Conservation (phyloP, 2,888 invertebrate species). For the Lysandra coridon region DNA sequence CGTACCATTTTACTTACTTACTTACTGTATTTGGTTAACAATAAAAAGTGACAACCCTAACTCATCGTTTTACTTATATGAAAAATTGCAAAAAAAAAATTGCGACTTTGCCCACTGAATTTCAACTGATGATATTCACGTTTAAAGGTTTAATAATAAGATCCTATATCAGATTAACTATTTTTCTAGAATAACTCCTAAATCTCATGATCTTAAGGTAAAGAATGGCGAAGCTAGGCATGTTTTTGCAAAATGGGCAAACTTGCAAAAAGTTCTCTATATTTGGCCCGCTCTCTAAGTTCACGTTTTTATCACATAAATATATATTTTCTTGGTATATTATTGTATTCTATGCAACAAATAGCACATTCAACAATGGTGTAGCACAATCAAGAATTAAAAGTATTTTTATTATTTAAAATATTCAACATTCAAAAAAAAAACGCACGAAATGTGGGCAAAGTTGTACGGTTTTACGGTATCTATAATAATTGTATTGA, state of each 20-base stretch:
- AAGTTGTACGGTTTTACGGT: no score
- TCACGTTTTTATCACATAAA: no score
- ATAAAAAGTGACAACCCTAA: background rate
- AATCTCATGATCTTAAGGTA: background rate
- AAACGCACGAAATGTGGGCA: no score
- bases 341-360: no score
- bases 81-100: background rate
- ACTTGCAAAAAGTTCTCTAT: background rate
- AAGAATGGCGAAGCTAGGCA: background rate
- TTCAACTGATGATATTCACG: background rate
- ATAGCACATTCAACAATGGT: no score
- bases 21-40: background rate
- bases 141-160: background rate
- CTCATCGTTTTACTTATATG: background rate
- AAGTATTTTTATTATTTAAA: no score
- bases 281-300: no score
- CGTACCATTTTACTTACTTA: background rate
- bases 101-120: background rate
- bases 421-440: no score
- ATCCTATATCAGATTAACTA: background rate
- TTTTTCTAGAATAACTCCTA: background rate
- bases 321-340: no score
- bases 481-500: no score
- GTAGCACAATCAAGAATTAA: no score
- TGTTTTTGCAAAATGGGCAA: conserved; percentile 1